These are phyloP conservation scores for Leucophora obtusa DNA, from an alignment of 2,888 invertebrate genomes.

Conservation along the genomic window DNA sequence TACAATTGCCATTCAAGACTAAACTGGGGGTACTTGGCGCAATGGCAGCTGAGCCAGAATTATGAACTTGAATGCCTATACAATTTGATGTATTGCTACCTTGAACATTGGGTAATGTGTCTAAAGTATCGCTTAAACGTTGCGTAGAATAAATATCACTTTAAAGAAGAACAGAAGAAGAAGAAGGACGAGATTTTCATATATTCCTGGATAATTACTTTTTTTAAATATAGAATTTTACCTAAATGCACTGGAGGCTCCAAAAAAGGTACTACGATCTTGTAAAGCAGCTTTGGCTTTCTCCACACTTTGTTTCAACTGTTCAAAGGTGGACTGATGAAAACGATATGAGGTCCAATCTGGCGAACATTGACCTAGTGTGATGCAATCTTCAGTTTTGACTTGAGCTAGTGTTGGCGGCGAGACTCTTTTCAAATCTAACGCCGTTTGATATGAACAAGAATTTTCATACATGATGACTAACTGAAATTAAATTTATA, in stretches of 20 bases:
- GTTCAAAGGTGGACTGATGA: conserved; percentile 92
- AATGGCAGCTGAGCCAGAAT: conserved; percentile 67
- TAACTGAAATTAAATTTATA: too few species aligned
- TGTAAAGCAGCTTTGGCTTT: conserved; percentile 93
- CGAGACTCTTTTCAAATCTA: conserved; percentile 87
- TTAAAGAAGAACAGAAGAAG: conserved; percentile 1
- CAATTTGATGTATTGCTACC: conserved; percentile 73
- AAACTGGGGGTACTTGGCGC: conserved; percentile 70
- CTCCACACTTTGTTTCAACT: conserved; percentile 92
- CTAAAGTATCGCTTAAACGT: conserved; percentile 76
- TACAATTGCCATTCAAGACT: conserved; percentile 75
- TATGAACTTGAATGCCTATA: conserved; percentile 74
- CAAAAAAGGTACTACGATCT: conserved; percentile 85
- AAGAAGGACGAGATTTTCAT: not conserved
- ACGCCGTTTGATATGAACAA: conserved; percentile 92
- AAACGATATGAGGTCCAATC: conserved; percentile 90
- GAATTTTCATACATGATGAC: conserved; percentile 92
- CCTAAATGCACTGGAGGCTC: conserved; percentile 87
- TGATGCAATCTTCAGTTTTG: conserved; percentile 80
- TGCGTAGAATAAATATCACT: conserved; percentile 79
- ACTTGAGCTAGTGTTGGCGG: conserved; percentile 78
- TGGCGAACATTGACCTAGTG: conserved; percentile 81
- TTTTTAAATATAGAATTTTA: conserved; percentile 68
- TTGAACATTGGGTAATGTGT: conserved; percentile 74
- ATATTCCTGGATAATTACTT: not conserved